These are phyloP conservation scores for Polylopha cassiicola DNA, from an alignment of 2,888 invertebrate genomes.

Conservation along the genomic window DNA sequence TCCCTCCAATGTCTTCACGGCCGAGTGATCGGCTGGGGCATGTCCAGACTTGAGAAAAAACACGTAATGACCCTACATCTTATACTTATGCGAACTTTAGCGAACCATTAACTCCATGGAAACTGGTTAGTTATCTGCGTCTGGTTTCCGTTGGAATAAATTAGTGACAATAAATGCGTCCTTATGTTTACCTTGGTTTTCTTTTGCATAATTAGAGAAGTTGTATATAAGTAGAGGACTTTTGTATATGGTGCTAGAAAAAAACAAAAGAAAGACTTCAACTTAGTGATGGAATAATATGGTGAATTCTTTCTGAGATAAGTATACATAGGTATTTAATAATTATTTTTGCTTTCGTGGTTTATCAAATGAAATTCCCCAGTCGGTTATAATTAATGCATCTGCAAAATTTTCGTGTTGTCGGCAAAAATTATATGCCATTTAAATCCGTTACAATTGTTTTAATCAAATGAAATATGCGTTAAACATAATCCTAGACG, in stretches of 20 bases:
- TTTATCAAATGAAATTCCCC: too few species aligned
- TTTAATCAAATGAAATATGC: too few species aligned
- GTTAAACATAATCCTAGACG: too few species aligned
- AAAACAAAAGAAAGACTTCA: too few species aligned
- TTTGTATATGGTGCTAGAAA: neutral
- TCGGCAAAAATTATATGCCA: too few species aligned
- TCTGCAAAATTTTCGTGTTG: too few species aligned
- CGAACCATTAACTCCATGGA: conserved; percentile 57
- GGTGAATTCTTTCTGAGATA: too few species aligned
- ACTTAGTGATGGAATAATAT: too few species aligned
- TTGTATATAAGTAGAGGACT: neutral
- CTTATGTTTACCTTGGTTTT: conserved; percentile 8
- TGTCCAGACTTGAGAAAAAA: conserved; percentile 68
- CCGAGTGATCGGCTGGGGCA: conserved; percentile 55
- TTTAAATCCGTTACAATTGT: too few species aligned
- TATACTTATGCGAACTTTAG: conserved; percentile 59
- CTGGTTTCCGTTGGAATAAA: conserved; percentile 67
- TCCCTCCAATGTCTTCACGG: conserved; percentile 72
- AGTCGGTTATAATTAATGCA: too few species aligned
- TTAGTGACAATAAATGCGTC: conserved; percentile 35
- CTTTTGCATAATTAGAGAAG: conserved; percentile 9
- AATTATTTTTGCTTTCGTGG: too few species aligned
- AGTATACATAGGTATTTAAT: too few species aligned
- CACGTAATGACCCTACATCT: conserved; percentile 48
- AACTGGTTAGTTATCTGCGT: conserved; percentile 63